phyloP scores from a whole-genome alignment of 1,140 invertebrate genomes.

The Venustaconcha ellipsiformis region DNA sequence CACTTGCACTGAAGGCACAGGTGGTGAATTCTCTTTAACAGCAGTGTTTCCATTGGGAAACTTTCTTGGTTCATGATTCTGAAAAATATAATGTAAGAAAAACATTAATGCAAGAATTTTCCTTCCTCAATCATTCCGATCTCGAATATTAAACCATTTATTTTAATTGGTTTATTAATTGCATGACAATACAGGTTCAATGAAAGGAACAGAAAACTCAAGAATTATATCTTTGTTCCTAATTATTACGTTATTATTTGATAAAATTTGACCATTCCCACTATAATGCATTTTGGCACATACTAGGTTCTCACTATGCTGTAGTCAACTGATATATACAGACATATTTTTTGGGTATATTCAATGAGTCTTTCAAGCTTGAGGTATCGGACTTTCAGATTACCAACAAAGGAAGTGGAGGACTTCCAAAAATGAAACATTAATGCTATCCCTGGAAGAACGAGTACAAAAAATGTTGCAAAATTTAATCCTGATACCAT shows the following conservation, averaged over 20 bases:
- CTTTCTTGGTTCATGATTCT: too few species aligned
- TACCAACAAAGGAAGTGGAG: too few species aligned
- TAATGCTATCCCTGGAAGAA: too few species aligned
- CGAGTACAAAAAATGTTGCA: too few species aligned
- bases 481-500: too few species aligned
- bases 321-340: not conserved
- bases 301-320: not conserved
- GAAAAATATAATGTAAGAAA: too few species aligned
- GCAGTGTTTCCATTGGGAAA: not conserved
- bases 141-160: not conserved
- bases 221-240: not conserved
- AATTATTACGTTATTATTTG: not conserved
- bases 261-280: not conserved
- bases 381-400: too few species aligned
- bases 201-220: not conserved
- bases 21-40: constrained; percentile 20
- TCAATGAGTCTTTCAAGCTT: not conserved
- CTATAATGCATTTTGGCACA: not conserved
- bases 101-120: too few species aligned
- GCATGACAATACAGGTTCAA: not conserved
- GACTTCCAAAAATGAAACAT: too few species aligned
- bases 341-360: not conserved
- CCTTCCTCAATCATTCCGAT: not conserved
- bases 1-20: constrained; percentile 8
- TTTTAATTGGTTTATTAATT: too few species aligned